A percentile compares a stretch with the other conserved stretches of the same genome.
Conservation (phyloP, 2,113 vertebrate genomes). For the Lampris incognitus region DNA sequence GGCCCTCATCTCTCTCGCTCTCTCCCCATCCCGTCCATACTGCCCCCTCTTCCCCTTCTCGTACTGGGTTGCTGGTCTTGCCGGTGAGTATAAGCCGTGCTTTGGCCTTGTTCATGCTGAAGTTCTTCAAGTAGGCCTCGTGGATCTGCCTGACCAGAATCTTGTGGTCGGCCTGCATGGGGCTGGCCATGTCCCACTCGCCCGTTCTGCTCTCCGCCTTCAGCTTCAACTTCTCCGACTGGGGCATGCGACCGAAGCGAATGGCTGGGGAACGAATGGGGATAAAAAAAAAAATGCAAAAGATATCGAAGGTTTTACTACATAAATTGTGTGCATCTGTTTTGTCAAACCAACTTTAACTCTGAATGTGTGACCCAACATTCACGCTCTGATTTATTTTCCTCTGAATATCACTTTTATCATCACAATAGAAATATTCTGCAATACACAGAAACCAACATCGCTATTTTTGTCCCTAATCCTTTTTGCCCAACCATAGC, state of each 20-base stretch:
- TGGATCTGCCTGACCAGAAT: conserved; percentile 90
- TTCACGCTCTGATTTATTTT: too few species aligned
- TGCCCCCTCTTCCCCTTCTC: conserved; percentile 16
- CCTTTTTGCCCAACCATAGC: too few species aligned
- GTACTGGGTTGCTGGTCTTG: conserved; percentile 90
- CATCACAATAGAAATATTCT: too few species aligned
- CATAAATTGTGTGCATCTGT: neutral
- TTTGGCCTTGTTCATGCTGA: conserved; percentile 96
- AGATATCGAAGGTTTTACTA: conserved; percentile 11
- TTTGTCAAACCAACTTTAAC: neutral
- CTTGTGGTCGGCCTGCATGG: conserved; percentile 85
- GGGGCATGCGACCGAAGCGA: conserved; percentile 95
- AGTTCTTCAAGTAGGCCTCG: conserved; percentile 94
- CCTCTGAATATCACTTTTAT: too few species aligned
- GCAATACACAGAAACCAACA: too few species aligned
- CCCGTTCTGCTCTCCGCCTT: conserved; percentile 89
- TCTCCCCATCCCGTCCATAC: neutral
- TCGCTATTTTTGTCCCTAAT: too few species aligned
- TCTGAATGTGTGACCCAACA: too few species aligned
- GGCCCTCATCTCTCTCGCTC: neutral
- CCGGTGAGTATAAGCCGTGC: conserved; percentile 92
- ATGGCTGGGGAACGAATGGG: conserved; percentile 82
- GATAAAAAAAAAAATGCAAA: neutral
- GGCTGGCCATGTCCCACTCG: conserved; percentile 80
- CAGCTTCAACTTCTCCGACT: conserved; percentile 94